phyloP scores from a whole-genome alignment of 2,888 invertebrate species.

The Drosophila multiciliata region DNA sequence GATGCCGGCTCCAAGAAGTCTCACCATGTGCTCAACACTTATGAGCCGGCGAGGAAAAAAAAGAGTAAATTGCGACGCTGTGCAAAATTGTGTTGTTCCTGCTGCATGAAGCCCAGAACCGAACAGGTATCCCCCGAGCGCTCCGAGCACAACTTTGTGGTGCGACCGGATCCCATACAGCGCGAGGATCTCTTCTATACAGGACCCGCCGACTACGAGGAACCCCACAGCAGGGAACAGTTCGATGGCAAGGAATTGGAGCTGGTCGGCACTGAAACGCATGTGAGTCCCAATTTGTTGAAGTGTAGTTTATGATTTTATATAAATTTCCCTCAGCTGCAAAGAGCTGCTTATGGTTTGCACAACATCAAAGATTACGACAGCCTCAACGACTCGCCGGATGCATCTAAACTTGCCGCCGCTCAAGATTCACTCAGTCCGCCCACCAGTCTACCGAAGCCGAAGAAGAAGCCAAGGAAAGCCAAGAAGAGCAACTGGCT shows the following conservation, averaged over 20 bases:
- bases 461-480: slow-evolving; percentile 30
- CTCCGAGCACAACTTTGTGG: slow-evolving; percentile 56
- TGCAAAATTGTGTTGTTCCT: slow-evolving; percentile 21
- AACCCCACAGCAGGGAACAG: slow-evolving; percentile 43
- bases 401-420: not conserved
- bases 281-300: slow-evolving; percentile 39
- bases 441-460: not conserved
- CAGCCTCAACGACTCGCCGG: slow-evolving; percentile 1
- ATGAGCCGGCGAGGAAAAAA: slow-evolving; percentile 24
- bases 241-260: slow-evolving; percentile 59
- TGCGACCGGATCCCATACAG: slow-evolving; percentile 86
- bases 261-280: slow-evolving; percentile 43
- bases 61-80: not conserved
- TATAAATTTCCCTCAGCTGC: slow-evolving; percentile 29
- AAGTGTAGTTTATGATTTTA: too few relatives aligned
- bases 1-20: slow-evolving; percentile 10
- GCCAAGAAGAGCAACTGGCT: slow-evolving; percentile 40
- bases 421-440: not conserved
- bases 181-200: slow-evolving; percentile 90
- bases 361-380: slow-evolving; percentile 55
- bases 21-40: slow-evolving; percentile 30
- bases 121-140: not conserved
- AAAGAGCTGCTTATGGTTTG: slow-evolving; percentile 55
- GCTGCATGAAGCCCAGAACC: not conserved
- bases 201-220: slow-evolving; percentile 62